Percentiles rank a stretch among this genome's conserved stretches.
phyloP scores from a whole-genome alignment of 2,888 invertebrate species.

The Allophyes oxyacanthae region DNA sequence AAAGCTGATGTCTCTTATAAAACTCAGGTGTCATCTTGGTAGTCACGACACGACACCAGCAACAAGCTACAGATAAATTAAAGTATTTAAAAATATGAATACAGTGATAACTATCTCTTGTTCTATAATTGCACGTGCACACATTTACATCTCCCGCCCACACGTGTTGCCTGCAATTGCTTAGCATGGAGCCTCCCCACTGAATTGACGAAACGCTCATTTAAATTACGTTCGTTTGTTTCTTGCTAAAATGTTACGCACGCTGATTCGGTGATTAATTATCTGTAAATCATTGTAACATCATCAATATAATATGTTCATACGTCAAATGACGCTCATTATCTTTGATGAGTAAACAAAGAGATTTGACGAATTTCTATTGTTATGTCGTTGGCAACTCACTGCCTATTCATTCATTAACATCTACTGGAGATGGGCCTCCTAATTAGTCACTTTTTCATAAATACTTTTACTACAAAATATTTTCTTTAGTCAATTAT shows the following conservation, averaged over 20 bases:
- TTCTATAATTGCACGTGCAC: conserved; percentile 44
- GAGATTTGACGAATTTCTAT: conserved; percentile 21
- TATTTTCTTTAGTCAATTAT: no score
- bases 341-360: conserved; percentile 13
- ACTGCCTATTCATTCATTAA: neutral
- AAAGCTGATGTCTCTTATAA: no score
- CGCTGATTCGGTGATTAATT: conserved; percentile 23
- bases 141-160: conserved; percentile 40
- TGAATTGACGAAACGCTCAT: conserved; percentile 46
- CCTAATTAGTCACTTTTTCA: no score
- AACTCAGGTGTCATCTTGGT: no score
- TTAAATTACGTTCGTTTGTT: conserved; percentile 36
- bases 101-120: conserved; percentile 46
- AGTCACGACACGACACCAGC: neutral
- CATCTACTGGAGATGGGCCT: no score
- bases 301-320: conserved; percentile 17
- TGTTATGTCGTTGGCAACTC: conserved; percentile 25
- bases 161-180: conserved; percentile 45
- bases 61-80: conserved; percentile 24
- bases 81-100: conserved; percentile 31
- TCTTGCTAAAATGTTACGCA: conserved; percentile 35
- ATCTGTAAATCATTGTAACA: conserved; percentile 31
- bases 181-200: conserved; percentile 54
- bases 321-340: conserved; percentile 20
- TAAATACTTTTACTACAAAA: no score